A percentile compares a stretch with the other conserved stretches of the same genome.
phyloP scores from a whole-genome alignment of 2,113 vertebrate species.

The Phrynosoma blainvillii region DNA sequence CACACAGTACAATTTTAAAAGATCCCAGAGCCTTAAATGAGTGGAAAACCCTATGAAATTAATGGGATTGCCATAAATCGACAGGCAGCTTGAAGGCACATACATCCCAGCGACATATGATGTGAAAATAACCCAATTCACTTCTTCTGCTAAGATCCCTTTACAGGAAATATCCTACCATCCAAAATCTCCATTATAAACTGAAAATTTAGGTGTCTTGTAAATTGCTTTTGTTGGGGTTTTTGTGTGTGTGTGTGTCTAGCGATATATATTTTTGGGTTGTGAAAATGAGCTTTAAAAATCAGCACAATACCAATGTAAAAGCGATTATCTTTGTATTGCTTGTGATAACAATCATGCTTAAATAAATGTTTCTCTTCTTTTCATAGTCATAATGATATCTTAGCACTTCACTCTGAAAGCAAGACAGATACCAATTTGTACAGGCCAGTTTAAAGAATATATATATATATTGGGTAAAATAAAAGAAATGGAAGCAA shows the following conservation, averaged over 20 bases:
- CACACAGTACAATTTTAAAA: not conserved
- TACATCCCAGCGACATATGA: too few relatives aligned
- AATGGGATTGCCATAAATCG: slow-evolving; percentile 78
- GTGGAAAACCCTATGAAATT: slow-evolving; percentile 73
- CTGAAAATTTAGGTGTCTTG: slow-evolving; percentile 78
- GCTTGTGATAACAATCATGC: slow-evolving; percentile 72
- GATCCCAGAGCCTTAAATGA: slow-evolving; percentile 21
- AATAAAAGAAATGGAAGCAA: too few relatives aligned
- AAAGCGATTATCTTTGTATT: slow-evolving; percentile 57
- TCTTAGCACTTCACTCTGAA: slow-evolving; percentile 83
- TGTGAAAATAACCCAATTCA: too few relatives aligned
- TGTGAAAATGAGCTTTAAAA: slow-evolving; percentile 66
- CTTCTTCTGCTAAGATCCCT: too few relatives aligned
- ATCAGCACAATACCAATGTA: slow-evolving; percentile 60
- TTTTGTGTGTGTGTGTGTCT: slow-evolving; percentile 65
- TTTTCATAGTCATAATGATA: slow-evolving; percentile 71
- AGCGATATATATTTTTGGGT: slow-evolving; percentile 69
- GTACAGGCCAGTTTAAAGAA: slow-evolving; percentile 51
- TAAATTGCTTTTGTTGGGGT: slow-evolving; percentile 48
- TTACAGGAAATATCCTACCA: too few relatives aligned
- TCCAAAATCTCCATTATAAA: slow-evolving; percentile 64
- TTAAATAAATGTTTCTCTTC: slow-evolving; percentile 68
- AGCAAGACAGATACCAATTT: slow-evolving; percentile 63
- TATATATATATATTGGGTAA: too few relatives aligned
- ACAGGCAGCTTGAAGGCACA: slow-evolving; percentile 66